A percentile compares a stretch with the other conserved stretches of the same genome.
Conservation (phyloP, 1,140 invertebrate species). For the Papilio helenus region DNA sequence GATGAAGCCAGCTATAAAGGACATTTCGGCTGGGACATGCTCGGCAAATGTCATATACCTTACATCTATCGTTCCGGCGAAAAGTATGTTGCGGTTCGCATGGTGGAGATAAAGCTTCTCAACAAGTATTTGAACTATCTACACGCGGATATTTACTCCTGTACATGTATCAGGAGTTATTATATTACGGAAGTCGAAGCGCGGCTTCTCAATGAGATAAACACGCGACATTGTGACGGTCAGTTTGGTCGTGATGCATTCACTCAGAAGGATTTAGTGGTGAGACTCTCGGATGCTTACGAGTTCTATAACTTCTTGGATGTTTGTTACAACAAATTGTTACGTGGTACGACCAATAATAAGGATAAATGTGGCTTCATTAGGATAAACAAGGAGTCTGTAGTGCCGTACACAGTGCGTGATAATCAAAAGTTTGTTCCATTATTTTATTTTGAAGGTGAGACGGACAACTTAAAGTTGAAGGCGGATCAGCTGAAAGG, state of each 20-base stretch:
- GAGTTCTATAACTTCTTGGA: slow-evolving; percentile 96
- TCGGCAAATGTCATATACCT: slow-evolving; percentile 93
- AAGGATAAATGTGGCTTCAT: slow-evolving; percentile 96
- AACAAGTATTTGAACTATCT: slow-evolving; percentile 92
- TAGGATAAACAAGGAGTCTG: slow-evolving; percentile 95
- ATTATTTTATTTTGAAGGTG: slow-evolving; percentile 96
- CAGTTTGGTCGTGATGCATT: slow-evolving; percentile 96
- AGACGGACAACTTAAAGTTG: slow-evolving; percentile 93
- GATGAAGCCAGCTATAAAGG: slow-evolving; percentile 93
- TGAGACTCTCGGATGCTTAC: slow-evolving; percentile 92
- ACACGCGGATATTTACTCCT: slow-evolving; percentile 92
- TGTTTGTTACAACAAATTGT: slow-evolving; percentile 93
- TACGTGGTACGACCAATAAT: slow-evolving; percentile 85
- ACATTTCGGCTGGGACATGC: slow-evolving; percentile 94
- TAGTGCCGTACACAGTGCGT: slow-evolving; percentile 95
- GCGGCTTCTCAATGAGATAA: slow-evolving; percentile 96
- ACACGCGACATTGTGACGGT: slow-evolving; percentile 94
- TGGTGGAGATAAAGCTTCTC: slow-evolving; percentile 94
- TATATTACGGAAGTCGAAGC: slow-evolving; percentile 96
- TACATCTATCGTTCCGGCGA: slow-evolving; percentile 92
- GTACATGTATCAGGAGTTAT: slow-evolving; percentile 95
- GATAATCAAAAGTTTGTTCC: slow-evolving; percentile 94
- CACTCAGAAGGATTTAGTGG: slow-evolving; percentile 94
- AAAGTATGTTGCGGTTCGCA: slow-evolving; percentile 95
- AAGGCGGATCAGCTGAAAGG: slow-evolving; percentile 93